Conservation (phyloP, 2,888 invertebrate species). For the Mythimna impura region DNA sequence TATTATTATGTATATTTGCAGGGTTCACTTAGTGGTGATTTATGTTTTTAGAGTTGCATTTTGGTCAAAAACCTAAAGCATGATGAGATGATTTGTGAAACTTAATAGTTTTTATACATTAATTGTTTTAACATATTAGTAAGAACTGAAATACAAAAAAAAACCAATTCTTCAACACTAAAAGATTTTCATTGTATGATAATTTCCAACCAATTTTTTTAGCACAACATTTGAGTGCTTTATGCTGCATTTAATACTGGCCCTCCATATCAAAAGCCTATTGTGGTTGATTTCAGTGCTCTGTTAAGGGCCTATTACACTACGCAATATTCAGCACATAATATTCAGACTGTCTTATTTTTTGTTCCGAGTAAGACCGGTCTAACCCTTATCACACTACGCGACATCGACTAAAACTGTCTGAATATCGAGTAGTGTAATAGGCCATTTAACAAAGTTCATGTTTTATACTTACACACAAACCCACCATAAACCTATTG, state of each 20-base stretch:
- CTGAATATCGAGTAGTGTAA: no score
- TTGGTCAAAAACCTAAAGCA: slow-evolving; percentile 75
- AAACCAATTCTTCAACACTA: slow-evolving; percentile 74
- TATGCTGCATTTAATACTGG: background rate
- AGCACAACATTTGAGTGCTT: background rate
- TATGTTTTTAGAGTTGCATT: slow-evolving; percentile 81
- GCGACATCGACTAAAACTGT: no score
- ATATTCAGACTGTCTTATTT: no score
- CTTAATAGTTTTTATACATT: slow-evolving; percentile 82
- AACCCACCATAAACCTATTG: background rate
- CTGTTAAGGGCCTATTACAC: no score
- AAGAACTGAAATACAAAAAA: slow-evolving; percentile 84
- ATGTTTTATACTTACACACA: background rate
- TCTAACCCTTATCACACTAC: no score
- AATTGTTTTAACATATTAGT: slow-evolving; percentile 84
- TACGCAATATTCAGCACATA: no score
- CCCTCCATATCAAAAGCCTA: background rate
- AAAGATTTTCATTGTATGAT: slow-evolving; percentile 61
- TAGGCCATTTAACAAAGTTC: background rate
- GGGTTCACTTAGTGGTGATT: slow-evolving; percentile 75
- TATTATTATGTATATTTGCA: slow-evolving; percentile 66
- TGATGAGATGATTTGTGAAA: slow-evolving; percentile 80
- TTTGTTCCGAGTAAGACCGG: no score
- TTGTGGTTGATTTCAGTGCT: background rate
- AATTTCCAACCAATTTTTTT: background rate